phyloP scores from a whole-genome alignment of 2,113 vertebrate species.

The Microcebus jonahi region DNA sequence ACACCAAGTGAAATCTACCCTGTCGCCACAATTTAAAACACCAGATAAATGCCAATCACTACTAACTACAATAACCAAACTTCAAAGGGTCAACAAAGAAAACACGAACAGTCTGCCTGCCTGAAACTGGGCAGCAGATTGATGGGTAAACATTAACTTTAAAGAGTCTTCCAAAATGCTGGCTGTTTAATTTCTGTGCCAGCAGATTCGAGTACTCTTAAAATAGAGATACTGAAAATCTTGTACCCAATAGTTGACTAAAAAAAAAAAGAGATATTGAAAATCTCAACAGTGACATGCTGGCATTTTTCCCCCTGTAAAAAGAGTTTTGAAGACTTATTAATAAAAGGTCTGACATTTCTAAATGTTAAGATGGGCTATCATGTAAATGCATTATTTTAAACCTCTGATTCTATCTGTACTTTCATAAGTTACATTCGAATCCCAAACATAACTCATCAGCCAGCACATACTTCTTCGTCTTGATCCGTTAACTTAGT shows the following conservation, averaged over 20 bases:
- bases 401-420: neutral
- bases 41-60: neutral
- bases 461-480: neutral
- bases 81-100: neutral
- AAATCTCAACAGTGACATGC: neutral
- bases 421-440: neutral
- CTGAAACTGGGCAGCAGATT: neutral
- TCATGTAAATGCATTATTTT: neutral
- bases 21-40: neutral
- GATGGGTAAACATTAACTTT: neutral
- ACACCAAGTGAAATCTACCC: neutral
- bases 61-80: neutral
- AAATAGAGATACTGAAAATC: neutral
- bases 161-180: neutral
- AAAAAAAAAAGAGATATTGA: neutral
- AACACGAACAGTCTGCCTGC: neutral
- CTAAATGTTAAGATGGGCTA: neutral
- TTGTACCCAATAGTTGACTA: too few relatives aligned
- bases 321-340: constrained; percentile 14
- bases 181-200: neutral
- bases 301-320: neutral
- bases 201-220: constrained; percentile 1
- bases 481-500: neutral
- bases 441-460: neutral
- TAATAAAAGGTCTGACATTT: neutral